Percentiles rank a stretch among this genome's conserved stretches.
Evolutionary conservation across 2,888 invertebrate genomes (phyloP).

Genomic region (Macrostomum cliftonense): DNA sequence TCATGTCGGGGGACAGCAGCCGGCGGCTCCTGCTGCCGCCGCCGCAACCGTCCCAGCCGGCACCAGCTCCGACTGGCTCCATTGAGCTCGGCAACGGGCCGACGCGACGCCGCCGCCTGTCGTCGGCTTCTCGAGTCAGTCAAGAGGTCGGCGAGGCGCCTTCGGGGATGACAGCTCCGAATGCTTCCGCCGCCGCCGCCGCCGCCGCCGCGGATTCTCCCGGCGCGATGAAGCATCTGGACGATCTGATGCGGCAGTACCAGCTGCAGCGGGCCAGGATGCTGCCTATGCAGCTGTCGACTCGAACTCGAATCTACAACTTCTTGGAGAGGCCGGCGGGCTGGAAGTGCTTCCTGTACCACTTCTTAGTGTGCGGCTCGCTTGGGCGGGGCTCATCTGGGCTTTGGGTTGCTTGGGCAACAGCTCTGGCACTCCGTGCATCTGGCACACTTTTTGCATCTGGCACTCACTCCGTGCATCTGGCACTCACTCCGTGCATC

Average conservation of each 20-base stretch:
- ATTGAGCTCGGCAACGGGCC: background rate
- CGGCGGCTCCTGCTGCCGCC: conserved; percentile 54
- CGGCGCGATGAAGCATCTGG: background rate
- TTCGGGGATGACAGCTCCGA: background rate
- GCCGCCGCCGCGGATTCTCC: background rate
- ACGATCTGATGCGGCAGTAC: background rate
- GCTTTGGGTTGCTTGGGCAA: no score
- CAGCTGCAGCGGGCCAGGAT: background rate
- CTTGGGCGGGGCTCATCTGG: no score
- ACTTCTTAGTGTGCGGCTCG: conserved; percentile 54
- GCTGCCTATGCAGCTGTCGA: background rate
- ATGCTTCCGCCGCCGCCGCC: background rate
- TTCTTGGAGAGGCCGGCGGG: conserved; percentile 62
- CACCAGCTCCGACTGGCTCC: no score
- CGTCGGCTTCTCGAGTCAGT: no score
- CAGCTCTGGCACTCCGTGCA: no score
- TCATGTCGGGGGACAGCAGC: conserved; percentile 50
- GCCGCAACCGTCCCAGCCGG: background rate
- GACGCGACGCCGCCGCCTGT: background rate
- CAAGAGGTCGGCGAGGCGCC: background rate
- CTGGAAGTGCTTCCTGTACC: conserved; percentile 63
- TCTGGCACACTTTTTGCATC: no score
- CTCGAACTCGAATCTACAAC: conserved; percentile 46
- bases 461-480: no score
- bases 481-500: no score